Evolutionary conservation across 2,888 invertebrate species (phyloP).

Genomic region (Dioctria linearis): DNA sequence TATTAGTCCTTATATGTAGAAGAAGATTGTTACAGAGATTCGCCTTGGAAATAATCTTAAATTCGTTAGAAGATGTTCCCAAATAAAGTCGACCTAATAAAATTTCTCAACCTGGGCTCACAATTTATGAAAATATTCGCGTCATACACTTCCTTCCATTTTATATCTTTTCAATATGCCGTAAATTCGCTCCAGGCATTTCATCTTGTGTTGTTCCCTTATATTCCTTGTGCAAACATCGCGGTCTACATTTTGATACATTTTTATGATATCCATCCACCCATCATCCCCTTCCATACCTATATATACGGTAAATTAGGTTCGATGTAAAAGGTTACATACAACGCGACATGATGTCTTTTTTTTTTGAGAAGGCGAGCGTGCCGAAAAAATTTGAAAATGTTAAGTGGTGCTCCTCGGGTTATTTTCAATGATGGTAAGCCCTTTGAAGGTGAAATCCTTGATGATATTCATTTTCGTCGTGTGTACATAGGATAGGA

Average conservation of each 20-base stretch:
- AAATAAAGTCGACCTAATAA: slow-evolving; percentile 28
- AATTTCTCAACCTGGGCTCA: slow-evolving; percentile 29
- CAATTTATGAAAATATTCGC: slow-evolving; percentile 35
- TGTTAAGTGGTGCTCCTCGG: no score
- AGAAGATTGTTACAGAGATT: slow-evolving; percentile 9
- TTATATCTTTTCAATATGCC: slow-evolving; percentile 27
- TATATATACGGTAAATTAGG: neutral
- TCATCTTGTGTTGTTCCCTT: neutral
- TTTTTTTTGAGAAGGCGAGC: no score
- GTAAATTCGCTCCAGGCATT: slow-evolving; percentile 15
- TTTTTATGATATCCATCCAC: slow-evolving; percentile 30
- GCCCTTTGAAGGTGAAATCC: no score
- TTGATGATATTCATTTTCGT: no score
- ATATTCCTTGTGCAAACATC: slow-evolving; percentile 16
- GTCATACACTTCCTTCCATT: slow-evolving; percentile 26
- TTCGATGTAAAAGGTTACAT: slow-evolving; percentile 11
- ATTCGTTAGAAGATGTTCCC: slow-evolving; percentile 16
- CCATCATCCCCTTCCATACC: neutral
- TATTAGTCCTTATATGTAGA: neutral
- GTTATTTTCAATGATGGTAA: no score
- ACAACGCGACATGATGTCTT: no score
- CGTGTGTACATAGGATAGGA: no score
- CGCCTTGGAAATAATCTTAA: slow-evolving; percentile 26
- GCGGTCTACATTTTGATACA: slow-evolving; percentile 19
- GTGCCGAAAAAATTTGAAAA: no score